A percentile compares a stretch with the other conserved stretches of the same genome.
phyloP scores from a whole-genome alignment of 1,140 invertebrate genomes.

The Centruroides sculpturatus region DNA sequence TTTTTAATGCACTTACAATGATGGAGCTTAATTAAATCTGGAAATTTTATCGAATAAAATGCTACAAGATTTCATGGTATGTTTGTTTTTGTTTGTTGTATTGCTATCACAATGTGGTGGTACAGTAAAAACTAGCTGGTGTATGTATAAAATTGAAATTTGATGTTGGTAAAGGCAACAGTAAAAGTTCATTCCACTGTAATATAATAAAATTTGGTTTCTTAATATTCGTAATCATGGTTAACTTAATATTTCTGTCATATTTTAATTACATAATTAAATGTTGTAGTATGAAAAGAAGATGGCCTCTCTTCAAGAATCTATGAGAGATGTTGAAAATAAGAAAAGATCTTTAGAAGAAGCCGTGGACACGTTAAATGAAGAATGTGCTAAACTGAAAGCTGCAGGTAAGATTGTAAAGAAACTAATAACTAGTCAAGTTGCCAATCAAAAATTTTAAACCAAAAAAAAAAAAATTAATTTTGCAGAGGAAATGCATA shows the following conservation, averaged over 20 bases:
- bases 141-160: no score
- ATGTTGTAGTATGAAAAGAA: constrained; percentile 23
- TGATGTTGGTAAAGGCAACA: no score
- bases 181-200: not conserved
- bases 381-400: constrained; percentile 77
- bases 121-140: no score
- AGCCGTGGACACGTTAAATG: constrained; percentile 72
- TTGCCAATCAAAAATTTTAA: not conserved
- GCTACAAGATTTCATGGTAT: no score
- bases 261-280: no score
- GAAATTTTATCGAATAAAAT: no score
- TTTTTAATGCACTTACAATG: no score
- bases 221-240: not conserved
- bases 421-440: not conserved
- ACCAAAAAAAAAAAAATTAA: not conserved
- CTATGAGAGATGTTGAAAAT: constrained; percentile 84
- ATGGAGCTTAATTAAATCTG: no score
- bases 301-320: constrained; percentile 70
- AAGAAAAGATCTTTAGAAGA: constrained; percentile 92
- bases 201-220: not conserved
- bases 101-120: no score
- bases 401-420: constrained; percentile 29
- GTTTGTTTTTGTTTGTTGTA: no score
- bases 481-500: constrained; percentile 41
- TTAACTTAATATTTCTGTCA: not conserved